Base-by-base conservation (phyloP, 2,888 invertebrate species). In the Drosophila peninsularis region DNA sequence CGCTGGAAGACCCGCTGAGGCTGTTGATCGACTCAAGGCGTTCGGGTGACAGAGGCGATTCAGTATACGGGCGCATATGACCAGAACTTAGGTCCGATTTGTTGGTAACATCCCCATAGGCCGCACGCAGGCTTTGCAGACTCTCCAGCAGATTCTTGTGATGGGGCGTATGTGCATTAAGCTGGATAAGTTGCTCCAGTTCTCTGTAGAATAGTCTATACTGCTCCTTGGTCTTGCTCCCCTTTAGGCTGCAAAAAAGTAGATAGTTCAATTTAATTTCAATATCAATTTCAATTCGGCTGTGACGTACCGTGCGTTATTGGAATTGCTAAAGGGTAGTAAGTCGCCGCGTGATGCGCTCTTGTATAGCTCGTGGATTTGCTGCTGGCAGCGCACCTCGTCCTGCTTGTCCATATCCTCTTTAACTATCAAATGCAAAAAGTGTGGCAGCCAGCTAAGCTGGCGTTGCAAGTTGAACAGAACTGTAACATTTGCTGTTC, bases 131-230 rank as follows among this genome's bases (percentile, higher is more conserved):
- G 36, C 98, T 98, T 30, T 97, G 93, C 49, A 98, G 93, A 90
- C 97, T 97, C 53, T 95, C 95, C 49, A 98, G 93, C 19, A 98
- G 94, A 64, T 95, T 94, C 69, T 95, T 94, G 90, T 98, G 98
- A 76, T 95, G 95, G 5, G 95, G 93, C 0, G 97, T 96, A 57
- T 96, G 96, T 30, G 96, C 94, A 91, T 96, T 96, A 30, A 95
- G 95, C 60, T 96, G 95, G 0, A 98, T 93, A 39, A 98, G 93
- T 13, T 95, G 95, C 91, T 98, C 98, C 52, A 98, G 92, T 91
- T 99, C 98, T 34, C 95, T 94, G 96, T 98, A 99, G 91, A 98
- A 94, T 32, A 97, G 94, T 49, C 97, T 95, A 93, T 98, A 98
- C 85, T 98, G 97, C 89, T 98, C 98, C 82, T 98, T 98, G 73